Percentiles rank a stretch among this genome's conserved stretches.
Conservation (phyloP, 2,113 vertebrate species). For the Sylvilagus bachmani region DNA sequence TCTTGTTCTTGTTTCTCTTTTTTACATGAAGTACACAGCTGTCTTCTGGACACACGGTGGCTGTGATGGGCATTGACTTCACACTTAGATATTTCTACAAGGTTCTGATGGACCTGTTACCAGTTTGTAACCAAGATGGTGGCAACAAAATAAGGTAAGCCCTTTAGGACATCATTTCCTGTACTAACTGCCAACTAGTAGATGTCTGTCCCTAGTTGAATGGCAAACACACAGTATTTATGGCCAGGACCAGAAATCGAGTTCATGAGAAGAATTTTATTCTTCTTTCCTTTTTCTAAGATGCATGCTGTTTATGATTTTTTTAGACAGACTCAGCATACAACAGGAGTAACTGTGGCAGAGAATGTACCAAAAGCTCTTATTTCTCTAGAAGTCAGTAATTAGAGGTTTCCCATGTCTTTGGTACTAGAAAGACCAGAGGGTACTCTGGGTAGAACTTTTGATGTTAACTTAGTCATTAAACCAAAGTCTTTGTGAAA, state of each 20-base stretch:
- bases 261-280: background rate
- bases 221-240: background rate
- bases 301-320: background rate
- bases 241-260: background rate
- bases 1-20: background rate
- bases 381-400: conserved; percentile 9
- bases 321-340: background rate
- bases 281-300: background rate
- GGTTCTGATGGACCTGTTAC: conserved; percentile 96
- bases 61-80: conserved; percentile 99
- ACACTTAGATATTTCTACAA: conserved; percentile 99
- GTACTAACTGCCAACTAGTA: background rate
- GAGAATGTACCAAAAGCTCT: background rate
- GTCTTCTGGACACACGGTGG: conserved; percentile 94
- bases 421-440: conserved; percentile 28
- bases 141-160: conserved; percentile 97
- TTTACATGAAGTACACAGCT: conserved; percentile 89
- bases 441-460: conserved; percentile 37
- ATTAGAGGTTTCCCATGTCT: conserved; percentile 45
- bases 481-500: conserved; percentile 61
- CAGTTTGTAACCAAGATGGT: conserved; percentile 97
- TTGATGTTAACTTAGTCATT: conserved; percentile 69
- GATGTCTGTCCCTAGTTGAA: background rate
- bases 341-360: background rate
- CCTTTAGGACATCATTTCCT: background rate